Conservation (phyloP, 2,113 vertebrate species). For the Paedocypris sp. region DNA sequence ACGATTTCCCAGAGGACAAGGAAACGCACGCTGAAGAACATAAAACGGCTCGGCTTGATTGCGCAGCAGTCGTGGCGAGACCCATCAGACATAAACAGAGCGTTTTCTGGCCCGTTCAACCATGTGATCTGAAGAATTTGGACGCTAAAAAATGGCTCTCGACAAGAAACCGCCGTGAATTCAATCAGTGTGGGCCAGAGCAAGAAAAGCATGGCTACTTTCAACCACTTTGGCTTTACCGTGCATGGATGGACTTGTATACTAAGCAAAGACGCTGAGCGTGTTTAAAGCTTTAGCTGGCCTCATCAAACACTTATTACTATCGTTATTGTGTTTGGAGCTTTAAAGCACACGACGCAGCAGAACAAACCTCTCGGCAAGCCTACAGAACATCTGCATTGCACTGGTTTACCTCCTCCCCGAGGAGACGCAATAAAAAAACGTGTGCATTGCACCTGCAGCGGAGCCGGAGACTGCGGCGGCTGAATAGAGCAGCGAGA, state of each 20-base stretch:
- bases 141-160: too few relatives aligned
- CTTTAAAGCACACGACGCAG: constrained; percentile 2
- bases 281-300: background rate
- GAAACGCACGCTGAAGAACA: background rate
- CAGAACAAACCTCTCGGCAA: background rate
- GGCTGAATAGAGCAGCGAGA: background rate
- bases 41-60: background rate
- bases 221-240: too few relatives aligned
- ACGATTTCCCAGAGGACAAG: background rate
- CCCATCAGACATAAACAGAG: background rate
- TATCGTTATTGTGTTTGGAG: background rate
- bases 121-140: background rate
- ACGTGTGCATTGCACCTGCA: background rate
- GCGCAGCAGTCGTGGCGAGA: background rate
- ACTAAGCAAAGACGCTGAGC: too few relatives aligned
- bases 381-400: constrained; percentile 7
- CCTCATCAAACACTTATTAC: background rate
- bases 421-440: background rate
- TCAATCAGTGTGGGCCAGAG: too few relatives aligned
- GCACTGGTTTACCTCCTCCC: background rate
- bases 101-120: background rate
- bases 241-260: too few relatives aligned
- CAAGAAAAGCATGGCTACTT: too few relatives aligned
- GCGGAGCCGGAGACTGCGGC: background rate
- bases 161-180: too few relatives aligned